Percentiles rank a stretch among this genome's conserved stretches.
Evolutionary conservation across 2,888 invertebrate genomes (phyloP).

Genomic region (Cheilosia soror): DNA sequence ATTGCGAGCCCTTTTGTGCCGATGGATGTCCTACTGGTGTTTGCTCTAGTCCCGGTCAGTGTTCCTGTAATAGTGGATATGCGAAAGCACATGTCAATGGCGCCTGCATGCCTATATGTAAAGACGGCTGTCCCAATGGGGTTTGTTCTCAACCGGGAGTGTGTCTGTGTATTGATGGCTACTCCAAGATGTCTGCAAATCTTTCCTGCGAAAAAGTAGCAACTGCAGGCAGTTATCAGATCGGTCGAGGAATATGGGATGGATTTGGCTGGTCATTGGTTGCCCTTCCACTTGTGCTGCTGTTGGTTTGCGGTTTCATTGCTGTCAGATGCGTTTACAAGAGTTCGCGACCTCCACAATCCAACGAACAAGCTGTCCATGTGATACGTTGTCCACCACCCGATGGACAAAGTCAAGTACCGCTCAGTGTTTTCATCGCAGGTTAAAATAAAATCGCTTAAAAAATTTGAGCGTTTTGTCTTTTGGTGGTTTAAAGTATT

Average conservation of each 20-base stretch:
- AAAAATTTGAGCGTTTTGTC: too few species aligned
- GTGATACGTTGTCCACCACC: background rate
- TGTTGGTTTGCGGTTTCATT: background rate
- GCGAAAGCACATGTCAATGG: background rate
- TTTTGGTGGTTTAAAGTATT: too few species aligned
- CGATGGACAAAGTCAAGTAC: background rate
- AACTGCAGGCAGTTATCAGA: background rate
- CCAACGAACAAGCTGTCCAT: background rate
- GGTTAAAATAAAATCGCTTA: background rate
- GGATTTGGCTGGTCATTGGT: background rate
- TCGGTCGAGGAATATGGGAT: background rate
- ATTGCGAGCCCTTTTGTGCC: constrained; percentile 45
- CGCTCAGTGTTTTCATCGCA: background rate
- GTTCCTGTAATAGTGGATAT: constrained; percentile 81
- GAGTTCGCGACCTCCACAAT: background rate
- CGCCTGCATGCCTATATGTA: constrained; percentile 38
- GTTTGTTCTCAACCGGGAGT: constrained; percentile 78
- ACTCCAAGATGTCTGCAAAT: background rate
- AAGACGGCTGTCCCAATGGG: constrained; percentile 75
- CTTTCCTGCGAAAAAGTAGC: background rate
- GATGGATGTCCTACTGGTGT: constrained; percentile 62
- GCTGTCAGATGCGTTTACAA: background rate
- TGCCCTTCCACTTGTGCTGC: background rate
- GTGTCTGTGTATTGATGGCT: constrained; percentile 76
- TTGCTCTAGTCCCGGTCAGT: constrained; percentile 81